Base-by-base conservation (phyloP, 1,140 invertebrate genomes). In the Magallana gigas region DNA sequence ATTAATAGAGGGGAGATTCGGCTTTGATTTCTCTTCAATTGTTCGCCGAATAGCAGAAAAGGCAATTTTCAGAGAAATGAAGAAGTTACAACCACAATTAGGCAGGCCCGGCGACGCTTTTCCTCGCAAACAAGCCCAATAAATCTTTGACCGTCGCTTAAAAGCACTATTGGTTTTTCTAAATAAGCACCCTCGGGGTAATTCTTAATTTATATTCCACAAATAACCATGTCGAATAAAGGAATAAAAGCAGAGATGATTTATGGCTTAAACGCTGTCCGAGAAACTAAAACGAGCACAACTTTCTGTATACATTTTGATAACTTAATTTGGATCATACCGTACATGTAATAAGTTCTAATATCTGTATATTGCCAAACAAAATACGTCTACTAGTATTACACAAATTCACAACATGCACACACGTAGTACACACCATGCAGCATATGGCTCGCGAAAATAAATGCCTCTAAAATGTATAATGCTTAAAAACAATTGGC, bases 151-250 rank as follows among this genome's bases (percentile, higher is more conserved):
- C 18, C 23, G 36, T 0, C 68, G 29, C 68, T 71, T 29, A 71
- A 71, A 29, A 71, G 68, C 68, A 11, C 68, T 29, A 71, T 71
- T 8, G 68, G 68, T 71, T 8, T 71, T 48, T 23, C 68, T 11
- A 76, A 76, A 76, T 76, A 76, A 76, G 64, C 18, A 11, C 11
- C 18, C 18, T 8, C 64, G 29, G 23, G 23, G 23, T 76, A 76
- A 62, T 62, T 62, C 60, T 62, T 62, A 76, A 76, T 76, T 76
- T 76, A 76, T 76, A 36, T 76, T 76, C 68, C 68, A 76, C 64
- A 76, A 29, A 76, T 76, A 76, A 76, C n/a, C 14, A 62, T 62
- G n/a, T n/a, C 60, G 5, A 62, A 62, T 76, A 76, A 36, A 76
- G 0, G 14, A 62, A 62, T 76, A 76, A 36, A 76, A 48, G 36